Evolutionary conservation across 2,797 vertebrate genomes (phyloP).

Genomic region (Tachyglossus aculeatus): DNA sequence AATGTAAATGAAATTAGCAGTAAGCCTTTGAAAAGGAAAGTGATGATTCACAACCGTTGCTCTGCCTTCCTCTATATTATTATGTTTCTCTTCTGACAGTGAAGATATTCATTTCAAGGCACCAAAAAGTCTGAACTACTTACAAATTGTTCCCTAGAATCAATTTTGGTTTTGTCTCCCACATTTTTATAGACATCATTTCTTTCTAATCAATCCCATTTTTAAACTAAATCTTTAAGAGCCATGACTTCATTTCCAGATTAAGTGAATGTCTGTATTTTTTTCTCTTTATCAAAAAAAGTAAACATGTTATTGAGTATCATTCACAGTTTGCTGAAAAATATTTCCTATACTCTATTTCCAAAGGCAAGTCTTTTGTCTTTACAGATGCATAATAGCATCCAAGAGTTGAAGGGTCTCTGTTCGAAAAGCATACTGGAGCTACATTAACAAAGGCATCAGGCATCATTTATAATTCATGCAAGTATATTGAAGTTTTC

Average conservation of each 20-base stretch:
- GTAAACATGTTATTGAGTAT: constrained; percentile 31
- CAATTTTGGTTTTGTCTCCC: constrained; percentile 76
- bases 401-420: constrained; percentile 66
- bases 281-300: no score
- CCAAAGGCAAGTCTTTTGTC: constrained; percentile 44
- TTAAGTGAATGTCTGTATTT: constrained; percentile 65
- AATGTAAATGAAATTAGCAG: constrained; percentile 39
- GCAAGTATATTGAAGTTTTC: constrained; percentile 79
- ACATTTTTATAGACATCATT: constrained; percentile 63
- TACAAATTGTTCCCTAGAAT: constrained; percentile 76
- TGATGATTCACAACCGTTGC: constrained; percentile 59
- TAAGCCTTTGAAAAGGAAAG: constrained; percentile 50
- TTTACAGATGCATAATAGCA: constrained; percentile 62
- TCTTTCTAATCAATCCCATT: constrained; percentile 78
- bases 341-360: constrained; percentile 43
- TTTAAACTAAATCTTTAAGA: constrained; percentile 80
- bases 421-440: constrained; percentile 70
- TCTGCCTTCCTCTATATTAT: constrained; percentile 43
- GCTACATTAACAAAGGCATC: constrained; percentile 66
- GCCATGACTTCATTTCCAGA: constrained; percentile 64
- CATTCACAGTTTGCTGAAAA: constrained; percentile 30
- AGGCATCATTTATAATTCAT: constrained; percentile 88
- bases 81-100: constrained; percentile 75
- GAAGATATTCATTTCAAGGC: constrained; percentile 78
- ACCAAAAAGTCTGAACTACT: constrained; percentile 82